Base-by-base conservation (phyloP, 2,888 invertebrate species). In the Lycia hirtaria region DNA sequence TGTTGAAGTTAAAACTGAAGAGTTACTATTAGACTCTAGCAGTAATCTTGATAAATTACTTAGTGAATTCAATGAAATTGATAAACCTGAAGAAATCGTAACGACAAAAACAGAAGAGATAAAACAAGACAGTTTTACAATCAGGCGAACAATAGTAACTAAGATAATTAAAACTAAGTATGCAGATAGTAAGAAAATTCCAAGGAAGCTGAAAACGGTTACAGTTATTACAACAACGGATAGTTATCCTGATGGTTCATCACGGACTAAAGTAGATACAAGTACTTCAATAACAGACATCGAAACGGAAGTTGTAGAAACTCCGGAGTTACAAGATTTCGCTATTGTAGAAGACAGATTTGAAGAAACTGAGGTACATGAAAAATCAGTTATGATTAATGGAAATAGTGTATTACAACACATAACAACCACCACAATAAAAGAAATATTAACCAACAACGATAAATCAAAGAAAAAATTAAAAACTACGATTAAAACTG, bases 161-260 rank as follows among this genome's bases (percentile, higher is more conserved):
- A 85, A 72, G 65, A 70, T 77, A 56, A 57, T 81, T 0, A 89
- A 83, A 73, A 87, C 83, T 2, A 88, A 80, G 51, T 89, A 88
- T 65, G 80, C 77, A 2, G 84, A 92, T 69, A 66, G 62, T 12
- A 56, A 78, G 33, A 82, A 78, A 1, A 67, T 72, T 43, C 75
- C 82, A 10, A 80, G 70, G 55, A 92, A 92, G 72, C 56, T 91
- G 15, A 92, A 92, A 62, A 90, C 80, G 6, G 78, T 81, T 0
- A 86, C 83, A 10, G 80, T 77, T 17, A 67, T 85, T 0, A 88
- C 85, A 7, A 91, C 88, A 7, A 88, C 85, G 22, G 92, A 93
- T 62, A 77, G 81, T 47, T 92, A 87, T 62, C 92, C 92, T 14
- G 92, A 92, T 62, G 89, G 92, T 32, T 91, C 91, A 5, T 84